Evolutionary conservation across 2,797 vertebrate genomes (phyloP), one percentile per base, ranked within the genome.

Genomic region (Spea hammondii): DNA sequence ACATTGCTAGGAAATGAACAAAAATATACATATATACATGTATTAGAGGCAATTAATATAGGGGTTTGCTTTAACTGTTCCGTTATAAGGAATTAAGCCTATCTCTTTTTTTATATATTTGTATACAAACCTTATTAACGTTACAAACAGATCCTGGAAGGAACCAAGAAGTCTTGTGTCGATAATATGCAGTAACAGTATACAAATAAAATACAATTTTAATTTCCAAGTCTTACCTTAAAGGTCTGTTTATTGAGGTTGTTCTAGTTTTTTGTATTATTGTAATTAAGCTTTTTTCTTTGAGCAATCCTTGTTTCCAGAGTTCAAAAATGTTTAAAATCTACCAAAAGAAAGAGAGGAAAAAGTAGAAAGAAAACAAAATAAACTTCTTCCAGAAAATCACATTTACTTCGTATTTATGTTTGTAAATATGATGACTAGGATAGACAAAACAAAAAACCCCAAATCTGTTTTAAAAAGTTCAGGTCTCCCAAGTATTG

Each of bases 141-240:
- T 32, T 32, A 32, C 32, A 32, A 32, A 32, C 32, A 32, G 32
- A 32, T 32, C 32, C 1, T 32, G 32, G 32, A 32, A 32, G 32
- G 1, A 32, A 32, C 32, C 32, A 32, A 32, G 32, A 3, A 32
- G 32, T 32, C 32, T 32, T 32, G 32, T 32, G 32, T 32, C 32
- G 2, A 32, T 32, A 32, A 32, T 32, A 32, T 32, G 32, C 32
- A 32, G 32, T 32, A 32, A 32, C 32, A 32, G 32, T 32, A 32
- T 32, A 32, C 32, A 32, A 32, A 32, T 32, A 32, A 32, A 32
- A 32, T 32, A 32, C 32, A 32, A 32, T 32, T 32, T 32, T 32
- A 2, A 32, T 32, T 32, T 32, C 32, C 44, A 70, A 75, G 5
- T 6, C 72, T 80, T 80, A 80, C 78, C 78, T 80, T 80, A 8